Percentiles rank a stretch among this genome's conserved stretches.
Conservation (phyloP, 2,888 invertebrate genomes). For the Sialis fuliginosa region DNA sequence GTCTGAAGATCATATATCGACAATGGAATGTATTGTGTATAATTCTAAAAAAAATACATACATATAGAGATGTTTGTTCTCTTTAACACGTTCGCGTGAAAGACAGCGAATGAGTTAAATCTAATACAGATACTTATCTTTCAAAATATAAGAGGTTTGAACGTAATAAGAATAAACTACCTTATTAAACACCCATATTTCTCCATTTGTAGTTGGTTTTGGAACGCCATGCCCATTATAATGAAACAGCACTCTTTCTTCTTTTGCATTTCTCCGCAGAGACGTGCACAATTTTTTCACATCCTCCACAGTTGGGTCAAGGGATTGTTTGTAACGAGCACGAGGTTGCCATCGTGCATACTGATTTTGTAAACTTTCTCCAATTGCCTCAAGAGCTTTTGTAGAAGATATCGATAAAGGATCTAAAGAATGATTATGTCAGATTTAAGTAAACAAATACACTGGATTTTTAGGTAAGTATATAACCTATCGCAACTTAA, state of each 20-base stretch:
- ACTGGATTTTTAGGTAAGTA: background rate
- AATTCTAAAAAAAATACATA: constrained; percentile 44
- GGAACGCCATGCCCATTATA: constrained; percentile 99
- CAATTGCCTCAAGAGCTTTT: constrained; percentile 87
- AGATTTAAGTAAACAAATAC: background rate
- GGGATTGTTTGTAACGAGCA: constrained; percentile 89
- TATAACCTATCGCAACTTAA: background rate
- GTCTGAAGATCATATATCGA: constrained; percentile 96
- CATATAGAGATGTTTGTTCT: background rate
- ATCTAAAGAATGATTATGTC: constrained; percentile 31
- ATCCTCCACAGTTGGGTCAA: constrained; percentile 96
- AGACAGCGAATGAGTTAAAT: background rate
- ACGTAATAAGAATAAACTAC: constrained; percentile 26
- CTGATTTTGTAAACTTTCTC: constrained; percentile 79
- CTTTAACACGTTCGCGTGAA: too few species aligned
- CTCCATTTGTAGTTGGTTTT: constrained; percentile 92
- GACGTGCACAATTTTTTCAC: constrained; percentile 94
- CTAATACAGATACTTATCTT: too few species aligned
- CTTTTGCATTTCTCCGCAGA: constrained; percentile 88
- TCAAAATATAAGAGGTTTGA: too few species aligned
- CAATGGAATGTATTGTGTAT: constrained; percentile 97
- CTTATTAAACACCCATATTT: constrained; percentile 99
- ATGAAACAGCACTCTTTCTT: constrained; percentile 95
- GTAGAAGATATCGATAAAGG: constrained; percentile 74
- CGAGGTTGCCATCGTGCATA: constrained; percentile 98